Conservation (phyloP, 2,113 vertebrate species). For the Gymnorhina tibicen region DNA sequence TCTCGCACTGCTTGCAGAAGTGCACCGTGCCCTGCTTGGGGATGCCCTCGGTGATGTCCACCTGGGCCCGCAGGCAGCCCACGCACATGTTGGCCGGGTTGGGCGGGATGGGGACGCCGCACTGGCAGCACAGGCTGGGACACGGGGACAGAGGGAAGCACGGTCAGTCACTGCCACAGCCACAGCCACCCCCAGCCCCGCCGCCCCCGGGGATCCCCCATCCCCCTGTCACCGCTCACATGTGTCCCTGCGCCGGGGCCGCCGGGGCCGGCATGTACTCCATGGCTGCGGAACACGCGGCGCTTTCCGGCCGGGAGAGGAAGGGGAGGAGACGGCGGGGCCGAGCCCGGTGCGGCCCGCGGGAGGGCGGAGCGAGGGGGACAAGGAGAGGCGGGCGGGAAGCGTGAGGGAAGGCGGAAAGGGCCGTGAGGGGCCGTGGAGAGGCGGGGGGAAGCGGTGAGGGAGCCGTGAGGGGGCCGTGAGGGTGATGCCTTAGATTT, state of each 20-base stretch:
- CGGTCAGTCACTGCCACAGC: fast-evolving
- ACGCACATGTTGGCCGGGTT: conserved; percentile 98
- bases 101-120: conserved; percentile 87
- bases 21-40: conserved; percentile 91
- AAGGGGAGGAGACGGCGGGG: background rate
- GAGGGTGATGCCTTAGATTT: too few species aligned
- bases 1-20: conserved; percentile 98
- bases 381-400: fast-evolving
- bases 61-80: conserved; percentile 87
- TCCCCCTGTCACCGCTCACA: background rate
- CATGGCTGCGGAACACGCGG: background rate
- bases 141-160: background rate
- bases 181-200: too few species aligned
- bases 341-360: too few species aligned
- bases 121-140: conserved; percentile 91
- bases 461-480: too few species aligned
- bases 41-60: conserved; percentile 98
- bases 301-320: background rate
- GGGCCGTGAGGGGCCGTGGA: background rate
- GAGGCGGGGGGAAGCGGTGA: too few species aligned
- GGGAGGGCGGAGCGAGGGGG: background rate
- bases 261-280: background rate
- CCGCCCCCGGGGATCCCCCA: fast-evolving
- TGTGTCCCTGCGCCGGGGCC: background rate
- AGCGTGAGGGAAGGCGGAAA: background rate